Base-by-base conservation (phyloP, 2,797 vertebrate species). In the Distichodus sexfasciatus region DNA sequence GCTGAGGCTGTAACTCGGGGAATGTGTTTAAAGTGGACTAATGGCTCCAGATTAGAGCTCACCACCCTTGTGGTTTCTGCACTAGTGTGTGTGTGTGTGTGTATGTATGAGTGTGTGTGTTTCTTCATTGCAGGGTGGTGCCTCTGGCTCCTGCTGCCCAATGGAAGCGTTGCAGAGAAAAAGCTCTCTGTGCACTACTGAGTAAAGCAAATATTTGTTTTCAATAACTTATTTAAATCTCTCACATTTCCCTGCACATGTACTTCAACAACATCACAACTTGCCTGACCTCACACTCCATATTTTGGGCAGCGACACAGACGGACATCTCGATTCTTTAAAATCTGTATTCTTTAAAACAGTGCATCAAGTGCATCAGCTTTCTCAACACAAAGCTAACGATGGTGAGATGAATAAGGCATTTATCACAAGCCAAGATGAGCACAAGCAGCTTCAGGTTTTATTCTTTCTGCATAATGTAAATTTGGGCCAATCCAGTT, bases 21-120 rank as follows among this genome's bases (percentile, higher is more conserved):
- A 78, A 84, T 80, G 74, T 80, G 67, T 79, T 85, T 84, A 81
- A 85, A 83, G 74, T 75, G 79, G 79, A 75, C 62, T 71, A 66
- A 78, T 74, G 71, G 79, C 72, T 81, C 66, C 62, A 76, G 66
- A 79, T 82, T 77, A 80, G 66, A 79, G 71, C 69, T 75, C 57
- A 83, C 66, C 73, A 82, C 77, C 76, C 75, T 72, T 83, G 81
- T 81, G 81, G 82, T 79, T 71, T 61, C 66, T 50, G 33, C 43
- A 47, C 38, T 28, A 11, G 43, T 29, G 61, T 70, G 36, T 69
- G 62, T 55, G 10, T 41, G 33, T 17, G 40, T 43, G 59, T 29
- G 50, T 72, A 54, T 66, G 46, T 35, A 33, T 51, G 50, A 46
- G 57, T 46, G 69, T 40, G 38, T 24, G 26, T 69, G 63, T 55